phyloP scores from a whole-genome alignment of 2,113 vertebrate species.

The Mus spicilegus region DNA sequence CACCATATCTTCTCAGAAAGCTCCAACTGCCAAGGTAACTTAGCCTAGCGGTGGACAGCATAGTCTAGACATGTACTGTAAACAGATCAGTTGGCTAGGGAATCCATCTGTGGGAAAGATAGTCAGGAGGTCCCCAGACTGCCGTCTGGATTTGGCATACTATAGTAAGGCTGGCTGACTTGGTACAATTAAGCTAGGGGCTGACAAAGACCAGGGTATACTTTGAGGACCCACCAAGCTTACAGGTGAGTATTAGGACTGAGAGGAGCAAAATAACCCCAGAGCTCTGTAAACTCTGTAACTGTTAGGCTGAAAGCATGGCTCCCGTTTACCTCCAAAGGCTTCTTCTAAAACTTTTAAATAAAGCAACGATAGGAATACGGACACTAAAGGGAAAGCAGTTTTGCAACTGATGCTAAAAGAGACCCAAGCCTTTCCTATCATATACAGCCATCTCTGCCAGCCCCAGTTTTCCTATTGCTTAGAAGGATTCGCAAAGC shows the following conservation, averaged over 20 bases:
- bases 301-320: neutral
- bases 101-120: conserved; percentile 10
- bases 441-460: conserved; percentile 5
- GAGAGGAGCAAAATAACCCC: neutral
- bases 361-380: neutral
- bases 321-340: conserved; percentile 39
- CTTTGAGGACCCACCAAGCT: neutral
- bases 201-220: neutral
- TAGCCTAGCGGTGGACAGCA: neutral
- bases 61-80: neutral
- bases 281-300: neutral
- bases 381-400: neutral
- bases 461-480: neutral
- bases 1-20: neutral
- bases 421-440: conserved; percentile 39
- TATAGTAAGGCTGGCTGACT: neutral
- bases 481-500: conserved; percentile 6
- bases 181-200: neutral
- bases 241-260: neutral
- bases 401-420: neutral
- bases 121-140: neutral
- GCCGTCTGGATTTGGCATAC: neutral
- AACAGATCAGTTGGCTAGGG: neutral
- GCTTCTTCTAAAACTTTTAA: conserved; percentile 47
- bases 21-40: conserved; percentile 16